These are phyloP conservation scores for Mythimna impura DNA, from an alignment of 2,888 invertebrate genomes.

Conservation along the genomic window DNA sequence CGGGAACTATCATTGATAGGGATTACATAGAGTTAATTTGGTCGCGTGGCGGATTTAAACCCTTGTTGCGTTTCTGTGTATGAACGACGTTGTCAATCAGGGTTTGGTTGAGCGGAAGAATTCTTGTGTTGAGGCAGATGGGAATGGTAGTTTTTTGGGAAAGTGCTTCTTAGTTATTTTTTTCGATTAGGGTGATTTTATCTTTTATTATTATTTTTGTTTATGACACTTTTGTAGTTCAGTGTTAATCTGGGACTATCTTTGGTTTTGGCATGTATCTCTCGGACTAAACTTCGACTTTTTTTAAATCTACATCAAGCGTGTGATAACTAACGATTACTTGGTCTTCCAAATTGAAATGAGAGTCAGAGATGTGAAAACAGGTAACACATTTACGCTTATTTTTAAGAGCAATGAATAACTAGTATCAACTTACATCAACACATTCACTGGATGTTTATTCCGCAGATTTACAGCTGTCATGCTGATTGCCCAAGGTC, in stretches of 20 bases:
- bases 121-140: constrained; percentile 52
- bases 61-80: constrained; percentile 67
- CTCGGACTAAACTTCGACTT: not conserved
- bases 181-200: constrained; percentile 25
- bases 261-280: not conserved
- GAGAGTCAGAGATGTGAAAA: not conserved
- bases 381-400: too few relatives aligned
- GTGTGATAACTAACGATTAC: not conserved
- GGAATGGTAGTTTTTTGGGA: constrained; percentile 51
- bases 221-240: not conserved
- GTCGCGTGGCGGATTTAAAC: constrained; percentile 83
- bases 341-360: not conserved
- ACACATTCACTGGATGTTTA: not conserved
- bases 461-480: not conserved
- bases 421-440: not conserved
- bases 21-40: constrained; percentile 88
- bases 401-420: too few relatives aligned
- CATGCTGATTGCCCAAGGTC: not conserved
- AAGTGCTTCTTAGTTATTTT: constrained; percentile 35
- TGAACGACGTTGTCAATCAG: constrained; percentile 79
- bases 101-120: constrained; percentile 56
- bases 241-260: constrained; percentile 4
- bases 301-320: not conserved
- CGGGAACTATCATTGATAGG: constrained; percentile 77
- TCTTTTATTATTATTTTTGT: constrained; percentile 17